Evolutionary conservation across 2,113 vertebrate genomes (phyloP).

Genomic region (Sorex araneus): DNA sequence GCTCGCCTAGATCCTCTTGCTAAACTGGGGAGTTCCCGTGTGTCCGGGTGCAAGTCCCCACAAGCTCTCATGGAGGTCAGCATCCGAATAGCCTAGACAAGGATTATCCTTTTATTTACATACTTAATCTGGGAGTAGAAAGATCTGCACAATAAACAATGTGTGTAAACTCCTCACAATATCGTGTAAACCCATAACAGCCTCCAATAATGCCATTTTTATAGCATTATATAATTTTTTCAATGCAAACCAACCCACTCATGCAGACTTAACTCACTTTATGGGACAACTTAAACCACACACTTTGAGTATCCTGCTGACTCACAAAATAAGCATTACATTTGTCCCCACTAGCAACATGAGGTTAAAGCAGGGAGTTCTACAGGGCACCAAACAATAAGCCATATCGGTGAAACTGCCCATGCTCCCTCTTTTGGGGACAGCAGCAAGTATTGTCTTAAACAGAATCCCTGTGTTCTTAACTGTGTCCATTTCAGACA

Average conservation of each 20-base stretch:
- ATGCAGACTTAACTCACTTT: slow-evolving; percentile 76
- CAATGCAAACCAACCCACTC: slow-evolving; percentile 74
- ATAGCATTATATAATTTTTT: slow-evolving; percentile 79
- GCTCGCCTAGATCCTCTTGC: background rate
- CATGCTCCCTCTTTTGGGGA: slow-evolving; percentile 43
- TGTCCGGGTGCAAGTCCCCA: background rate
- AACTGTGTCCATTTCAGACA: background rate
- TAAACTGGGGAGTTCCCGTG: background rate
- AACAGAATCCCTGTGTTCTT: slow-evolving; percentile 8
- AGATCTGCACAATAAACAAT: slow-evolving; percentile 62
- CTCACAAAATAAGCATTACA: background rate
- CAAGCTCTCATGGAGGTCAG: background rate
- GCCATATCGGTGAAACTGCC: background rate
- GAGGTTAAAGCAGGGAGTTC: slow-evolving; percentile 42
- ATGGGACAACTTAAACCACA: slow-evolving; percentile 34
- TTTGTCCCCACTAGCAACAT: background rate
- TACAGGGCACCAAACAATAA: slow-evolving; percentile 9
- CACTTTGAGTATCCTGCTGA: background rate
- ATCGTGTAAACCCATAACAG: slow-evolving; percentile 74
- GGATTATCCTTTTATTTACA: slow-evolving; percentile 16
- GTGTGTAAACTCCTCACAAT: slow-evolving; percentile 58
- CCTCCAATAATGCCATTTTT: slow-evolving; percentile 74
- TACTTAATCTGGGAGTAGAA: slow-evolving; percentile 19
- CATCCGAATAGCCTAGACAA: background rate
- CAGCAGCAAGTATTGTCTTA: background rate